Percentiles rank a stretch among this genome's conserved stretches.
Evolutionary conservation across 2,888 invertebrate genomes (phyloP).

Genomic region (Calameuta idolon): DNA sequence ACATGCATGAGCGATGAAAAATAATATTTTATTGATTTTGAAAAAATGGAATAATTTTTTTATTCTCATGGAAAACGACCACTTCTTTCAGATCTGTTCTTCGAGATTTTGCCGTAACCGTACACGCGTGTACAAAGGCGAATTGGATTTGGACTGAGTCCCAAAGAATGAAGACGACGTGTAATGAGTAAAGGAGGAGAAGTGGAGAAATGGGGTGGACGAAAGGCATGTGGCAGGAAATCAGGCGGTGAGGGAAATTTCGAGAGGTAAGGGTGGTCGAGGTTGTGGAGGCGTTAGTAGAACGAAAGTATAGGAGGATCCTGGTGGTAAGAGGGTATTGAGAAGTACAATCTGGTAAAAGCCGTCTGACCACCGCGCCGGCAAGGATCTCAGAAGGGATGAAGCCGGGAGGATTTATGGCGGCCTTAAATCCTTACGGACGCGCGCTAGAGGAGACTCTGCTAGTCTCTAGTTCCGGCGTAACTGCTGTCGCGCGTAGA

Average conservation of each 20-base stretch:
- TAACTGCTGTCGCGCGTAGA: slow-evolving; percentile 1
- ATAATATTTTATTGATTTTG: no score
- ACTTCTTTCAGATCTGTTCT: no score
- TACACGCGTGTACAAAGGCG: no score
- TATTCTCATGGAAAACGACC: no score
- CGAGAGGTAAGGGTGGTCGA: slow-evolving; percentile 9
- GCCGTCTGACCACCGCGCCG: slow-evolving; percentile 48
- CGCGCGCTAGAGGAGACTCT: not conserved
- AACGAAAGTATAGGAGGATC: slow-evolving; percentile 7
- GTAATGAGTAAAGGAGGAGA: slow-evolving; percentile 12
- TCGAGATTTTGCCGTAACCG: no score
- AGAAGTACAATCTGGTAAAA: slow-evolving; percentile 62
- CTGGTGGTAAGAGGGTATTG: slow-evolving; percentile 33
- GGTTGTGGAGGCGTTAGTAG: slow-evolving; percentile 27
- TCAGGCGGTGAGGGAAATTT: not conserved
- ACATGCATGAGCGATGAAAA: no score
- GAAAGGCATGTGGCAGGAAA: not conserved
- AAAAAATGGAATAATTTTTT: no score
- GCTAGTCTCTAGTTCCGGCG: not conserved
- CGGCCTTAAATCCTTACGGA: slow-evolving; percentile 55
- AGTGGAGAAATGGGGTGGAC: not conserved
- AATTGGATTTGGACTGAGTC: no score
- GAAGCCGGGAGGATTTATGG: slow-evolving; percentile 56
- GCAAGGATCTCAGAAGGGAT: slow-evolving; percentile 53
- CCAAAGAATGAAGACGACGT: no score